These are phyloP conservation scores for Sebastes steindachneri DNA, from an alignment of 2,797 vertebrate genomes.

Conservation along the genomic window DNA sequence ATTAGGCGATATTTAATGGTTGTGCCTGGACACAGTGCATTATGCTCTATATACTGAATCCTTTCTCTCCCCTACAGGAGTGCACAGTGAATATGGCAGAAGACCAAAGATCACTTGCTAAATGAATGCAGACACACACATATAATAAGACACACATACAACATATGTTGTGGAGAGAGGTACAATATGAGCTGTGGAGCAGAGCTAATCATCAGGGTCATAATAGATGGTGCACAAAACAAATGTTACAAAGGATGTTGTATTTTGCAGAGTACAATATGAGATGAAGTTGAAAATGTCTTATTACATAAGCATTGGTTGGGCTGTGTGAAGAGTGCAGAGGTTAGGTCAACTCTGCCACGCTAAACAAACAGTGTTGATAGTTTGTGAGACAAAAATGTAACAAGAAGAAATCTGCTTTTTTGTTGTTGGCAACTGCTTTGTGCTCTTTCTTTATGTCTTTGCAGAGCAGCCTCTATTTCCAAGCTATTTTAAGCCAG, in stretches of 20 bases:
- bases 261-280: not conserved
- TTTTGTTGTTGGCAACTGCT: not conserved
- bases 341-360: not conserved
- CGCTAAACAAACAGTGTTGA: not conserved
- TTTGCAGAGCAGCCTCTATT: conserved; percentile 31
- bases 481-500: conserved; percentile 31
- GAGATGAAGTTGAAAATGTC: not conserved
- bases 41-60: not conserved
- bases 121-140: not conserved
- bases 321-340: not conserved
- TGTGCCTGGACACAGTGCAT: conserved; percentile 5
- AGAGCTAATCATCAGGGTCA: not conserved
- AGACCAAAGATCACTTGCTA: conserved; percentile 3
- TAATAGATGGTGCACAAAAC: not conserved
- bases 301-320: not conserved
- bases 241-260: not conserved
- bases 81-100: conserved; percentile 28
- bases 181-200: not conserved
- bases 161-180: not conserved
- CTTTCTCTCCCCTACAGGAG: not conserved
- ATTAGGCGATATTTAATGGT: conserved; percentile 28
- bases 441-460: not conserved
- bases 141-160: not conserved
- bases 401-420: not conserved
- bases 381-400: not conserved